A percentile compares a stretch with the other conserved stretches of the same genome.
Evolutionary conservation across 2,113 vertebrate species (phyloP).

Genomic region (Prionailurus bengalensis): DNA sequence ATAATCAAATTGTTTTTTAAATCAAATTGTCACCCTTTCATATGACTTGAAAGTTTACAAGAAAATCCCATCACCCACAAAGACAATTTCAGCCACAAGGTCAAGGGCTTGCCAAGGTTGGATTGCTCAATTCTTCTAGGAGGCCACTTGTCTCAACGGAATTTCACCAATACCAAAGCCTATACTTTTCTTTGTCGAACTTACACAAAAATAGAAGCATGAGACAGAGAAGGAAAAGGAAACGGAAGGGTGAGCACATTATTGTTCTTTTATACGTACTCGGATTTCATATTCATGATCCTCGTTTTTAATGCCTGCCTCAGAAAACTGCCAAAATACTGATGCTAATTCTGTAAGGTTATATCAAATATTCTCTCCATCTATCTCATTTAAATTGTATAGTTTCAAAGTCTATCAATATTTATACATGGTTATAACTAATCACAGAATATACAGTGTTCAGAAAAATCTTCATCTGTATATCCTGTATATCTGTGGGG

Average conservation of each 20-base stretch:
- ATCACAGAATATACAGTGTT: conserved; percentile 11
- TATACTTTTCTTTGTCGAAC: not conserved
- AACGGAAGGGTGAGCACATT: not conserved
- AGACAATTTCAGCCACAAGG: not conserved
- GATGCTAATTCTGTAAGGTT: not conserved
- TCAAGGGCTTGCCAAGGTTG: not conserved
- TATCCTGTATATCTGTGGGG: not conserved
- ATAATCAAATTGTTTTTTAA: conserved; percentile 1
- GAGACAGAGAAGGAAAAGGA: not conserved
- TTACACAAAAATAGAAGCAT: not conserved
- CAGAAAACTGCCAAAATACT: not conserved
- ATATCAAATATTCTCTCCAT: not conserved
- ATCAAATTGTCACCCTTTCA: not conserved
- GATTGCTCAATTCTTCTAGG: not conserved
- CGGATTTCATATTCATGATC: not conserved
- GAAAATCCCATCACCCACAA: not conserved
- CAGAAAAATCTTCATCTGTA: not conserved
- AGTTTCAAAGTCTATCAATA: conserved; percentile 20
- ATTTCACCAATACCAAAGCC: not conserved
- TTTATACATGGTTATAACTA: not conserved
- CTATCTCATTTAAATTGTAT: not conserved
- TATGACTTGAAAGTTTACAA: not conserved
- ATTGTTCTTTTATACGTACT: not conserved
- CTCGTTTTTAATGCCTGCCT: not conserved
- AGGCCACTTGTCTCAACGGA: not conserved